These are phyloP conservation scores for Homalodisca vitripennis DNA, from an alignment of 1,140 invertebrate genomes.

Conservation along the genomic window DNA sequence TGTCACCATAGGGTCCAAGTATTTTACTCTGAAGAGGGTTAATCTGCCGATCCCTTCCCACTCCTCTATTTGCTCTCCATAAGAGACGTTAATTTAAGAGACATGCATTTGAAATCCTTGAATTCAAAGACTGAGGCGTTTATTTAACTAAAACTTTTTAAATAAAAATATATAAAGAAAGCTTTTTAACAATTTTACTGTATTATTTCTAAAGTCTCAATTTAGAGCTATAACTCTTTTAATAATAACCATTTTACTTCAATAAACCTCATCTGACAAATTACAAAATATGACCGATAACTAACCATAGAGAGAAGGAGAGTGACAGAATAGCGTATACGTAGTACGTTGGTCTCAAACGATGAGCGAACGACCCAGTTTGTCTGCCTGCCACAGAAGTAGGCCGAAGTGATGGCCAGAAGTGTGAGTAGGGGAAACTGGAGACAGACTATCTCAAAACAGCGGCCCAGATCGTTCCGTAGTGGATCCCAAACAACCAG, in stretches of 20 bases:
- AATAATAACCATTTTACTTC: background rate
- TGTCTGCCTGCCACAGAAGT: constrained; percentile 66
- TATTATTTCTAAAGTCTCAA: background rate
- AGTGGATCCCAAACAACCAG: constrained; percentile 62
- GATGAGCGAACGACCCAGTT: constrained; percentile 56
- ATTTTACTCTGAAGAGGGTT: too few species aligned
- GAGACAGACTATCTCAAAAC: constrained; percentile 76
- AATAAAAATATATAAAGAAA: background rate
- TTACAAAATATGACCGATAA: background rate
- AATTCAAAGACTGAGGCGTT: background rate
- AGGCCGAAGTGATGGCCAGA: constrained; percentile 70
- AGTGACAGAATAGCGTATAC: constrained; percentile 59
- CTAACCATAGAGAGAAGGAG: constrained; percentile 50
- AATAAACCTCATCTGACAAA: background rate
- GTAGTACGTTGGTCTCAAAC: constrained; percentile 59
- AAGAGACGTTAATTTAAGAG: too few species aligned
- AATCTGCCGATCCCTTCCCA: too few species aligned
- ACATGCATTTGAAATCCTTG: too few species aligned
- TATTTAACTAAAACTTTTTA: background rate
- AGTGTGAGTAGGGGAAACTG: constrained; percentile 63
- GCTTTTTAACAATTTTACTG: background rate
- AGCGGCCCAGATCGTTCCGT: constrained; percentile 71
- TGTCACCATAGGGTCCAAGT: too few species aligned
- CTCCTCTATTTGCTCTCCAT: too few species aligned
- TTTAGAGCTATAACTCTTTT: background rate